Evolutionary conservation across 37 sponge, comb jelly and placozoan species (phyloP), one percentile per base, ranked within the genome.

Genomic region (Beroe forskalii): DNA sequence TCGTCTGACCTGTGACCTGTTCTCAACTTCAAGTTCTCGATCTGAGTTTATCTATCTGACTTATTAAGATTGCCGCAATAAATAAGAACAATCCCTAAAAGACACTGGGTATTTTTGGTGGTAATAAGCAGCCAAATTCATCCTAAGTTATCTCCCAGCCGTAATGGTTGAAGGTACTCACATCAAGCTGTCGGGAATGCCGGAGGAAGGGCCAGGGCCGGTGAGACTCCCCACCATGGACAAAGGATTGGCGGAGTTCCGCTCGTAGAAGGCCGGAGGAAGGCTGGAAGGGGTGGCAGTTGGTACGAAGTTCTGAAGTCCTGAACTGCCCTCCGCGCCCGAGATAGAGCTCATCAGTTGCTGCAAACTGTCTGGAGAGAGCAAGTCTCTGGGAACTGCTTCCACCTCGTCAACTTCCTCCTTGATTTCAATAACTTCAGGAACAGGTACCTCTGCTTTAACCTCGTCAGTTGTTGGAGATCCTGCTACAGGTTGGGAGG

Each of bases 221-320:
- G 14, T 80, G 55, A 41, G 55, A 44, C 86, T 80, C 27, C 86
- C 86, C 1, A 80, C 24, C 86, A 80, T 80, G 55, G 86, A 80
- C 27, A 80, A 43, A 14, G 86, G 55, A 23, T 80, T 80, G 12
- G 14, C 31, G 25, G 86, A 43, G 42, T 37, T 37, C 8, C 86
- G 86, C 28, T 80, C 86, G 30, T 42, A 48, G 55, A 80, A 80
- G 2, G 55, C 39, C 48, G 86, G 86, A 6, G 86, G 86, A 28
- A 80, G 27, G 35, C 55, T n/a, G 37, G 75, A 72, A 20, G 75
- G 75, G 0, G 86, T 80, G 28, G 86, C 86, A 25, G 86, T 80
- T 0, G 86, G 86, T 23, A 80, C 55, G 35, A 80, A 80, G 86
- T 80, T 80, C 55, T 80, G 86, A 35, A 80, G 4, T 72, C 75